Conservation (phyloP, 2,888 invertebrate genomes). For the Euplagia quadripunctaria region DNA sequence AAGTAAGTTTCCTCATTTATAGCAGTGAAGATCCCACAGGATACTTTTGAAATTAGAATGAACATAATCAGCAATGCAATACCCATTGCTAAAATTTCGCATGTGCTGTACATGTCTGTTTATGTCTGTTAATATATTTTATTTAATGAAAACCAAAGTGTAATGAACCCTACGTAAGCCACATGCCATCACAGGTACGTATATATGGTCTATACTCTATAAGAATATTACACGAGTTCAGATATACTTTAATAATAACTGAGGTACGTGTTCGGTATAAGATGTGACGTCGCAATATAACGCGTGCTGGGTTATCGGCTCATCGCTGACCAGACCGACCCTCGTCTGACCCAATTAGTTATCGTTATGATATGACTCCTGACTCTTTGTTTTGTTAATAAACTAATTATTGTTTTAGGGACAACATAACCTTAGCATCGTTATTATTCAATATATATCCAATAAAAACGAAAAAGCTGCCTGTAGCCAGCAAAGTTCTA, state of each 20-base stretch:
- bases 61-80: not conserved
- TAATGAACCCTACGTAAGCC: too few relatives aligned
- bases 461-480: too few relatives aligned
- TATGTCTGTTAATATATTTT: too few relatives aligned
- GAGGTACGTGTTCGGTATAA: constrained; percentile 53
- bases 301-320: constrained; percentile 76
- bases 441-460: not conserved
- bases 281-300: constrained; percentile 62
- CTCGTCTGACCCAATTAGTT: constrained; percentile 80
- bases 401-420: constrained; percentile 57
- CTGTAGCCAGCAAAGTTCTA: too few relatives aligned
- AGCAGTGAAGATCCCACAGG: constrained; percentile 69
- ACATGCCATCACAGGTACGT: not conserved
- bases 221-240: constrained; percentile 20
- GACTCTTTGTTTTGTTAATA: constrained; percentile 59
- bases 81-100: too few relatives aligned
- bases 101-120: too few relatives aligned
- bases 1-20: constrained; percentile 78
- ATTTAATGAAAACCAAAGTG: too few relatives aligned
- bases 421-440: constrained; percentile 61
- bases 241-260: constrained; percentile 43
- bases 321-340: constrained; percentile 79
- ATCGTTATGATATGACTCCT: constrained; percentile 64
- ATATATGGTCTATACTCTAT: not conserved
- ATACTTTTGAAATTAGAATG: constrained; percentile 48